Base-by-base conservation (phyloP, 53 echinoderm and acorn worm species). In the Holothuria leucospilota region DNA sequence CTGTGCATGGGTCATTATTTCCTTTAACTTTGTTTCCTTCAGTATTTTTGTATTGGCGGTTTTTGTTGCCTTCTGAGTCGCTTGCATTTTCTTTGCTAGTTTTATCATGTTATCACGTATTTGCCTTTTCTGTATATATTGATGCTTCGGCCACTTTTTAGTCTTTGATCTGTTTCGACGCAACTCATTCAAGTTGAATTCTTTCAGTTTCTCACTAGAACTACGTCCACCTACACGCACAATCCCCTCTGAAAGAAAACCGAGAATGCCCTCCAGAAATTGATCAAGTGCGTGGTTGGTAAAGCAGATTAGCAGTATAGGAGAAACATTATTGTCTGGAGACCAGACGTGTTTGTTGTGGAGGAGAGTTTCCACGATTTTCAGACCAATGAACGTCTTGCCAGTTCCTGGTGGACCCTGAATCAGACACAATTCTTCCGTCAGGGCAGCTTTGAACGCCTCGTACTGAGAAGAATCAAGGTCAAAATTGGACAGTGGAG, bases 221-320 rank as follows among this genome's bases (percentile, higher is more conserved):
- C 96, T 96, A 46, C 94, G 91, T 20, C 94, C 87, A 21, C 96
- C 96, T n/a, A 94, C 89, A 67, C 96, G 89, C 15, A 96, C 93
- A 46, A 96, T 82, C n/a, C 91, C 90, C 53, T 80, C 69, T 24
- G 63, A 84, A 7, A 82, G 80, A 71, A 96, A 96, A 58, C 87
- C 42, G 29, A 85, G 26, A 13, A 94, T 89, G 16, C 96, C 96
- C 62, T 94, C 94, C 13, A 96, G 34, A 34, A 34, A 34, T 34
- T 34, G 34, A 3, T 34, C 34, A 34, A 34, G 34, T 34, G 34
- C 34, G 84, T 77, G 94, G 94, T 66, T 96, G 96, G 67, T 96
- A 93, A 20, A 96, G 84, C 5, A 94, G 94, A 65, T 96, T 94
- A 58, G 92, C 93, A 29, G 94, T 94, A 96, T 89, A 16, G 96